Evolutionary conservation across 2,888 invertebrate species (phyloP), one percentile per base, ranked within the genome.

Genomic region (Hylaea fasciaria): DNA sequence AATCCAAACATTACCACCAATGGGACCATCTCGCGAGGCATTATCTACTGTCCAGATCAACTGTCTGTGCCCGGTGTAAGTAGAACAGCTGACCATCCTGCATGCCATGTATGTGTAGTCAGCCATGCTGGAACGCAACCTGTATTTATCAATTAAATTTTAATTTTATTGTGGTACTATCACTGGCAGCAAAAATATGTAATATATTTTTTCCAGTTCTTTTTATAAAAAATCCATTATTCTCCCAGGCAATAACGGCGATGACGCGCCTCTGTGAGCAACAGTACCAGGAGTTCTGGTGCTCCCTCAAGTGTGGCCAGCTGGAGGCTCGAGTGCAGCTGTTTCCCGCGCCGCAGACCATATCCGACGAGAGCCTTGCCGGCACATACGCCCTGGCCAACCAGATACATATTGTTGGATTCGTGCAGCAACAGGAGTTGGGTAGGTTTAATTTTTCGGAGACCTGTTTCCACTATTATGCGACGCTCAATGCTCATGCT

Each of bases 371-470:
- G 93, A 80, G 91, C 82, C 61, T 93, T 87, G 65, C 94, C 89
- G 59, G 93, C 87, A 81, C 81, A 2, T 94, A 93, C 64, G 83
- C 85, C 0, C 91, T 98, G 52, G 94, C 96, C 0, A 95, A 95
- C 60, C 94, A 94, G 51, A 93, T 98, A 54, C 96, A 96, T 80
- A 95, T 98, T 14, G 95, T 97, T 78, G 98, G 98, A 0, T 98
- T 98, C 80, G 87, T 99, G 51, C 94, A 96, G n/a, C 95, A 97
- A 9, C 94, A 95, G 2, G 98, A 98, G 80, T 95, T 98, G 52
- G 94, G 95, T 76, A 75, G 66, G 35, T 17, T 1, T 22, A 3
- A 5, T 5, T 22, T 22, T 22, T 3, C 39, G 11, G 7, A 17
- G 4, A 14, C 7, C 28, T 32, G 9, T 32, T 10, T 32, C 7